Evolutionary conservation across 2,888 invertebrate species (phyloP).

Genomic region (Drosophila mulleri): DNA sequence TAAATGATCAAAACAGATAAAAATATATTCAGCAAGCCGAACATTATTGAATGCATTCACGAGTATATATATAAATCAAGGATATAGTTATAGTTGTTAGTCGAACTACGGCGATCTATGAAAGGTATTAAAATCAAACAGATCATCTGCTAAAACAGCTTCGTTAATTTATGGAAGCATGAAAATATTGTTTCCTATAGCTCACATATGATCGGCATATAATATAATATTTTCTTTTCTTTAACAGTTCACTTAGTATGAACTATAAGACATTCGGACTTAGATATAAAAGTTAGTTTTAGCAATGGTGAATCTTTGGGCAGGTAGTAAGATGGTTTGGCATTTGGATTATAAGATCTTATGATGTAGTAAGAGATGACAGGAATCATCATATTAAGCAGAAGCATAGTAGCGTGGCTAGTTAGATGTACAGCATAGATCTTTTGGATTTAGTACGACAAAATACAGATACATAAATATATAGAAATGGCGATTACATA

Average conservation of each 20-base stretch:
- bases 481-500: background rate
- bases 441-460: background rate
- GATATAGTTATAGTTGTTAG: background rate
- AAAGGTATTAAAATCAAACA: background rate
- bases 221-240: background rate
- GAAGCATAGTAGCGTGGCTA: too few relatives aligned
- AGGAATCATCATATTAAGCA: background rate
- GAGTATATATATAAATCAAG: background rate
- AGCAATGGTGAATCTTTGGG: too few relatives aligned
- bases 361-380: background rate
- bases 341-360: background rate
- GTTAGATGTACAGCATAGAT: background rate
- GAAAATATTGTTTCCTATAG: too few relatives aligned
- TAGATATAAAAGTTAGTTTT: background rate
- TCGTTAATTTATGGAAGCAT: too few relatives aligned
- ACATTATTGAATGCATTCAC: background rate
- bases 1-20: background rate
- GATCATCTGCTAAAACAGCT: background rate
- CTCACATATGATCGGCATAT: background rate
- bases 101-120: background rate
- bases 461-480: background rate
- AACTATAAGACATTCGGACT: background rate
- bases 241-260: background rate
- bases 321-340: background rate
- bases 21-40: slow-evolving; percentile 3